Conservation (phyloP, 2,888 invertebrate species). For the Physocephala rufipes region DNA sequence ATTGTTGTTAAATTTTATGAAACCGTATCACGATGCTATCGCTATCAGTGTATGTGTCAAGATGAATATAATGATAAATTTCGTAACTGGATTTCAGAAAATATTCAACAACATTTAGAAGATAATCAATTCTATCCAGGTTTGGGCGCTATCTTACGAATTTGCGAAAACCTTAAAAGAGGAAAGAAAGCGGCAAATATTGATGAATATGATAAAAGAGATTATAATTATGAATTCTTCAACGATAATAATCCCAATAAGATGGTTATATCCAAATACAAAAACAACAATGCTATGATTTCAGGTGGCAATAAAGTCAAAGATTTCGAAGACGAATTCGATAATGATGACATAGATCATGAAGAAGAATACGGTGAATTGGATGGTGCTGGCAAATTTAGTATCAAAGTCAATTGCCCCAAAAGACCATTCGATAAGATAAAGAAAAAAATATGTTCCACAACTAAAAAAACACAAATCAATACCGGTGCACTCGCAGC, state of each 20-base stretch:
- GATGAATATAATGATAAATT: slow-evolving; percentile 56
- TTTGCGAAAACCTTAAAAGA: slow-evolving; percentile 52
- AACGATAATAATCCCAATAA: background rate
- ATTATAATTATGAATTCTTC: slow-evolving; percentile 21
- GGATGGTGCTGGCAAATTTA: slow-evolving; percentile 9
- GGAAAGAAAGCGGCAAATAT: slow-evolving; percentile 31
- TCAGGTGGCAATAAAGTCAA: slow-evolving; percentile 20
- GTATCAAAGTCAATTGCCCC: slow-evolving; percentile 25
- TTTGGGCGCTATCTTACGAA: slow-evolving; percentile 58
- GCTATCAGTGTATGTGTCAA: slow-evolving; percentile 54
- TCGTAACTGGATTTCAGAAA: slow-evolving; percentile 57
- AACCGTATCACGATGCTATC: slow-evolving; percentile 57
- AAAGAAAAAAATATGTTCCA: slow-evolving; percentile 28
- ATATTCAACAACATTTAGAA: slow-evolving; percentile 55
- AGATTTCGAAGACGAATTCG: slow-evolving; percentile 8
- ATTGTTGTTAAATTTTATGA: slow-evolving; percentile 60
- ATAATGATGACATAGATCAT: background rate
- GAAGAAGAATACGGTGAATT: slow-evolving; percentile 25
- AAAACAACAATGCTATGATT: background rate
- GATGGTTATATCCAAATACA: background rate
- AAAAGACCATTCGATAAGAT: slow-evolving; percentile 22
- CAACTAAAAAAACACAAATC: slow-evolving; percentile 19
- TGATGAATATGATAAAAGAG: slow-evolving; percentile 25
- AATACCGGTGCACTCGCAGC: slow-evolving; percentile 18
- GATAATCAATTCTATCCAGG: slow-evolving; percentile 64